Evolutionary conservation across 2,113 vertebrate genomes (phyloP).

Genomic region (Turdus rufiventris): DNA sequence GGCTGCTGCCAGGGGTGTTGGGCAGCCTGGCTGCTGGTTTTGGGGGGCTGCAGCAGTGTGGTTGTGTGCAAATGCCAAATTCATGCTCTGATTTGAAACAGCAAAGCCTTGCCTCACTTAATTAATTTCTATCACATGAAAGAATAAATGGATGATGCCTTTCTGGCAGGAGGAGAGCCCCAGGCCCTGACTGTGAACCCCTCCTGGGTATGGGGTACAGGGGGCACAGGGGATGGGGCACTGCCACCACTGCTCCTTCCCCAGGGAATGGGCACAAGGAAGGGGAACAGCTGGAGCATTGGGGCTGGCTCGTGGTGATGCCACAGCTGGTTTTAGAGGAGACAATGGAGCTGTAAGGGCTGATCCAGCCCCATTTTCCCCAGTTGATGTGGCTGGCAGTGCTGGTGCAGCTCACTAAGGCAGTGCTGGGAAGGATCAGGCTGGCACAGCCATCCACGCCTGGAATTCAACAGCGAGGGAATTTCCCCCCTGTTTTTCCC

Average conservation of each 20-base stretch:
- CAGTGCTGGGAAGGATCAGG: not conserved
- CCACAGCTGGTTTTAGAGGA: not conserved
- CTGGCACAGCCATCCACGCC: not conserved
- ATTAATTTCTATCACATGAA: not conserved
- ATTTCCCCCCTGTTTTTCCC: not conserved
- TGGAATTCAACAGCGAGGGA: not conserved
- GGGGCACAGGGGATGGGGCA: accelerated
- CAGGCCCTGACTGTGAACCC: not conserved
- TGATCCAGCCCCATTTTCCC: not conserved
- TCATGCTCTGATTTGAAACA: not conserved
- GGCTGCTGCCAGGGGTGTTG: not conserved
- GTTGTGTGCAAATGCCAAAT: accelerated
- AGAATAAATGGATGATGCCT: not conserved
- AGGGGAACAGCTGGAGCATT: not conserved
- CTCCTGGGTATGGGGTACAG: not conserved
- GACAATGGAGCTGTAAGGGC: not conserved
- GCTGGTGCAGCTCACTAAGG: not conserved
- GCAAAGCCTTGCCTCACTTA: accelerated
- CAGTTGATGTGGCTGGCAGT: accelerated
- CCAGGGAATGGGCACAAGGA: not conserved
- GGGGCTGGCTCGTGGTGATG: accelerated
- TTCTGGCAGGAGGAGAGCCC: not conserved
- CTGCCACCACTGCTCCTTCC: not conserved
- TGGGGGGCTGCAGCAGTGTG: not conserved
- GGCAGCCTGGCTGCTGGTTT: not conserved